Evolutionary conservation across 2,797 vertebrate genomes (phyloP).

Genomic region (Trematomus bernacchii): DNA sequence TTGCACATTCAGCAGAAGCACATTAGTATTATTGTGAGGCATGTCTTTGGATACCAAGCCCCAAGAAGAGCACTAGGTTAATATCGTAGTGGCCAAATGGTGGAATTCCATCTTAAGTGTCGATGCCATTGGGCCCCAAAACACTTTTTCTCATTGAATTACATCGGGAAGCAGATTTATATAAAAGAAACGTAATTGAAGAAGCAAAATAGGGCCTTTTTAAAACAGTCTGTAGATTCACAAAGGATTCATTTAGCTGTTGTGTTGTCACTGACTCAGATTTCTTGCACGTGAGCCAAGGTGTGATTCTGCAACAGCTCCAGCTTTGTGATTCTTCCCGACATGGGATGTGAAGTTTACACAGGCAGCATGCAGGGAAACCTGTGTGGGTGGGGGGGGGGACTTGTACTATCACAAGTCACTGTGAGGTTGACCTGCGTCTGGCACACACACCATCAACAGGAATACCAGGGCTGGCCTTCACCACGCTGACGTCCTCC

Average conservation of each 20-base stretch:
- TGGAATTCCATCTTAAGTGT: no score
- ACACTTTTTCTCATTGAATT: no score
- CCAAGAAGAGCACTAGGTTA: no score
- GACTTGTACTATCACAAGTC: slow-evolving; percentile 33
- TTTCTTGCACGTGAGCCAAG: neutral
- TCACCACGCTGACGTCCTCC: slow-evolving; percentile 45
- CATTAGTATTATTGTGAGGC: no score
- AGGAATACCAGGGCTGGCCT: slow-evolving; percentile 16
- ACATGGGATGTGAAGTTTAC: slow-evolving; percentile 14
- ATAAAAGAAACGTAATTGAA: no score
- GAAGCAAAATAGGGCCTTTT: neutral
- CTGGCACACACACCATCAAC: slow-evolving; percentile 21
- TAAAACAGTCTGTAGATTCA: neutral
- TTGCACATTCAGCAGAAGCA: no score
- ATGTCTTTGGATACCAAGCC: no score
- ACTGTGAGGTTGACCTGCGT: slow-evolving; percentile 53
- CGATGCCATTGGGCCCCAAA: no score
- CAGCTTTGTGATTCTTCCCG: neutral
- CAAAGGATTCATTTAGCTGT: neutral
- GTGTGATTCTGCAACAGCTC: neutral
- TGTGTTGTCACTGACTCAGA: slow-evolving; percentile 4
- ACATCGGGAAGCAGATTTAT: no score
- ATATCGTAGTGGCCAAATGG: no score
- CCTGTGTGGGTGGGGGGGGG: neutral
- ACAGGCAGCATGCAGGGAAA: slow-evolving; percentile 25